These are phyloP conservation scores for Corticium candelabrum DNA, from an alignment of 37 sponge, comb jelly and placozoan species.

Conservation along the genomic window DNA sequence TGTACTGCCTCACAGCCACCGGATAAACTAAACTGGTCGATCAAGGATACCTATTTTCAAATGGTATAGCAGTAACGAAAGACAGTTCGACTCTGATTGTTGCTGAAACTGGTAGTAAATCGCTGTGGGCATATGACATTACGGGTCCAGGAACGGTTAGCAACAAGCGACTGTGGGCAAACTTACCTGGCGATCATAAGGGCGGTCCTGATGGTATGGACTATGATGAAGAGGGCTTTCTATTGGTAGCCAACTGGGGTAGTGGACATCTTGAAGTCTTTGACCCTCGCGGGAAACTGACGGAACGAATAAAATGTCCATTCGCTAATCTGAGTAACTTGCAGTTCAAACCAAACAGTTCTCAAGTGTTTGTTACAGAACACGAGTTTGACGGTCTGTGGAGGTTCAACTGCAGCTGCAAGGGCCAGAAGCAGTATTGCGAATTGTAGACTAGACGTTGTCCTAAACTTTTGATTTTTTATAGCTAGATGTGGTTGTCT, in stretches of 20 bases:
- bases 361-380: conserved; percentile 12
- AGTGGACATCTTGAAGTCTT: conserved; percentile 13
- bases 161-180: conserved; percentile 18
- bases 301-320: conserved; percentile 7
- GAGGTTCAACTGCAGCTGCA: conserved; percentile 1
- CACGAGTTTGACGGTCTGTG: conserved; percentile 21
- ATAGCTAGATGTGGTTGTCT: no score
- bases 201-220: conserved; percentile 21
- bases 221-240: conserved; percentile 2
- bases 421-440: conserved; percentile 13
- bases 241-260: conserved; percentile 18
- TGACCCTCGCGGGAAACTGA: not conserved
- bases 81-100: conserved; percentile 13
- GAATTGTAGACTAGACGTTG: not conserved
- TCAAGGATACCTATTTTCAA: conserved; percentile 9
- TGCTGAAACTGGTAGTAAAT: conserved; percentile 10
- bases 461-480: not conserved
- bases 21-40: conserved; percentile 3
- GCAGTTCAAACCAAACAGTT: conserved; percentile 8
- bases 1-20: not conserved
- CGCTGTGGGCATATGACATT: conserved; percentile 18
- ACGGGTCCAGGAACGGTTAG: not conserved
- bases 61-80: conserved; percentile 17
- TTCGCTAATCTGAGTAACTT: conserved; percentile 12
- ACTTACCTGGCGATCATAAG: conserved; percentile 9